phyloP scores from a whole-genome alignment of 1,140 invertebrate species.

The Brachystomella parvula region DNA sequence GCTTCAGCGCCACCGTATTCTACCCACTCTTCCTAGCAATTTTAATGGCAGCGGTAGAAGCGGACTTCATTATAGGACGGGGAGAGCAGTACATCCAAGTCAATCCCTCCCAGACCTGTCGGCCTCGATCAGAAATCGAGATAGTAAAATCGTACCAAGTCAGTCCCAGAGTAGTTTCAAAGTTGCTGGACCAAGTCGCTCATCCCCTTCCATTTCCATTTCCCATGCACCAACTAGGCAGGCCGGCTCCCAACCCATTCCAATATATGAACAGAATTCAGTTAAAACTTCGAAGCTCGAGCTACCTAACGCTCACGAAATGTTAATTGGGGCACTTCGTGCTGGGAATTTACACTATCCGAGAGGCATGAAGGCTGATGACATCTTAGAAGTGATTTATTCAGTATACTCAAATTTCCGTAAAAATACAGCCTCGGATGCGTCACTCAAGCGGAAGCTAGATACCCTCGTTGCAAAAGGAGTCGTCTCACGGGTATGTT shows the following conservation, averaged over 20 bases:
- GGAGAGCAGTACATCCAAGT: neutral
- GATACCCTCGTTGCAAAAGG: neutral
- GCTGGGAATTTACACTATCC: neutral
- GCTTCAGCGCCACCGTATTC: neutral
- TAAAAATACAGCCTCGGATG: neutral
- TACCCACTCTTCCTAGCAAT: neutral
- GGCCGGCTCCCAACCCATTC: neutral
- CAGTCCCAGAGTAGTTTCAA: neutral
- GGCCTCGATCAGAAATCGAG: neutral
- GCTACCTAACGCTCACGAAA: neutral
- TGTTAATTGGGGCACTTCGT: neutral
- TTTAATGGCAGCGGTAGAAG: neutral
- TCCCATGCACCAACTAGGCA: neutral
- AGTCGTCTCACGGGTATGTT: neutral
- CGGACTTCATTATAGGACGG: neutral
- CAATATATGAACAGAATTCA: neutral
- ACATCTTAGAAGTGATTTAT: neutral
- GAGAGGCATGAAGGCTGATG: neutral
- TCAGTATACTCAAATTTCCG: neutral
- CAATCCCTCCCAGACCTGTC: neutral
- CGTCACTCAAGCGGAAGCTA: neutral
- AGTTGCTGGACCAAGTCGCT: neutral
- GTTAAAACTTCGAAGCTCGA: neutral
- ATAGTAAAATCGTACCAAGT: neutral
- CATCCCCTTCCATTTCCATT: neutral